Conservation (phyloP, 2,888 invertebrate genomes). For the Stenodera caucasica region DNA sequence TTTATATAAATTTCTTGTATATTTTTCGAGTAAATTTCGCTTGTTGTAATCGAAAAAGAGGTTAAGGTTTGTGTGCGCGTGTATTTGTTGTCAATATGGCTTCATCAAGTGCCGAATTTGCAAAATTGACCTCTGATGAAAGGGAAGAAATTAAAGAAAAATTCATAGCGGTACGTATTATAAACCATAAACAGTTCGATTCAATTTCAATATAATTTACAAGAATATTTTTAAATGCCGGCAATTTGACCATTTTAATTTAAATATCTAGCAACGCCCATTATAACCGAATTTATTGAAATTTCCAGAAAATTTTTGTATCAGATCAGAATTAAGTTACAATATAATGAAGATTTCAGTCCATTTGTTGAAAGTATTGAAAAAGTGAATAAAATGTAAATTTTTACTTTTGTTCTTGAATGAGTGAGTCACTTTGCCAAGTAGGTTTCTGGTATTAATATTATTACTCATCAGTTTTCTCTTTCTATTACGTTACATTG, state of each 20-base stretch:
- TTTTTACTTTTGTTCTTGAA: constrained; percentile 16
- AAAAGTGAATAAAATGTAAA: background rate
- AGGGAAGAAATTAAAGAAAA: constrained; percentile 75
- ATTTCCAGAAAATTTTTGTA: background rate
- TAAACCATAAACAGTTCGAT: too few relatives aligned
- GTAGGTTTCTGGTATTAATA: constrained; percentile 19
- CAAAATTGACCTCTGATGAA: constrained; percentile 69
- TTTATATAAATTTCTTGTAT: background rate
- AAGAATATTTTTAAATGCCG: background rate
- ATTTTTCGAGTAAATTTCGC: background rate
- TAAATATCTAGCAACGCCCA: constrained; percentile 5
- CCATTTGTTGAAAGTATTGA: too few relatives aligned
- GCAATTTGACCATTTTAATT: background rate
- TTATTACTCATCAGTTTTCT: constrained; percentile 18
- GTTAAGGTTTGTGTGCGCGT: constrained; percentile 2
- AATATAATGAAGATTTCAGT: too few relatives aligned
- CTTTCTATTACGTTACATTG: constrained; percentile 17
- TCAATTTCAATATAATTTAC: too few relatives aligned
- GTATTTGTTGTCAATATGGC: constrained; percentile 33
- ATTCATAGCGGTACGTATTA: constrained; percentile 68
- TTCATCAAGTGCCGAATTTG: constrained; percentile 45
- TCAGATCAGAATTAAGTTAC: too few relatives aligned
- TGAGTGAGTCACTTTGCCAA: constrained; percentile 22
- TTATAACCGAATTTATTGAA: background rate
- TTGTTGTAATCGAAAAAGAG: background rate